A percentile compares a stretch with the other conserved stretches of the same genome.
These are phyloP conservation scores for Rhizomys pruinosus DNA, from an alignment of 2,113 vertebrate species.

Conservation along the genomic window DNA sequence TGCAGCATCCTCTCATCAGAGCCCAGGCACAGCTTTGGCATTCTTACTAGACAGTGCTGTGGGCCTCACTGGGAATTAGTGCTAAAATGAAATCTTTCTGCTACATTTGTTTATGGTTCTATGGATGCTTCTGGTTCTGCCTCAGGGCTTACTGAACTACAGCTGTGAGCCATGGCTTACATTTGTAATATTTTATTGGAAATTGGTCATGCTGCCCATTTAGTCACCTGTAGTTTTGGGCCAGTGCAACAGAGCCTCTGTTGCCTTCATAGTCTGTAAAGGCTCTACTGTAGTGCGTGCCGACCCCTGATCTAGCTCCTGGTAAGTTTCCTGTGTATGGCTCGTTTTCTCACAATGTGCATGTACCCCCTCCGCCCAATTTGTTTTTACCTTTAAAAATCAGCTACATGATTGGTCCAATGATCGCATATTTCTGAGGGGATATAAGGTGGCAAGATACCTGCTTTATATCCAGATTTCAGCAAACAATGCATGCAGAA, in stretches of 20 bases:
- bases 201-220: background rate
- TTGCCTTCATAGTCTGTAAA: background rate
- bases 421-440: background rate
- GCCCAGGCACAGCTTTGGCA: background rate
- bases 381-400: background rate
- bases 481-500: fast-evolving
- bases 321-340: background rate
- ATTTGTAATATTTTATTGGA: background rate
- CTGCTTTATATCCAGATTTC: background rate
- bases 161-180: background rate
- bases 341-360: constrained; percentile 17
- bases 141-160: background rate
- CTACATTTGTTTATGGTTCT: background rate
- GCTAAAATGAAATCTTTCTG: background rate
- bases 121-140: background rate
- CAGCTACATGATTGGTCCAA: background rate
- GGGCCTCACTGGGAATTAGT: background rate
- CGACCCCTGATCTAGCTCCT: constrained; percentile 20
- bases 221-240: background rate
- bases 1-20: background rate
- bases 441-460: background rate
- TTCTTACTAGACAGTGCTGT: background rate
- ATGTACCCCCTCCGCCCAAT: background rate
- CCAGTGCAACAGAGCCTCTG: background rate
- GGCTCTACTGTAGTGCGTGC: background rate